Evolutionary conservation across 1,140 invertebrate genomes (phyloP).

Genomic region (Drosophila arizonae): DNA sequence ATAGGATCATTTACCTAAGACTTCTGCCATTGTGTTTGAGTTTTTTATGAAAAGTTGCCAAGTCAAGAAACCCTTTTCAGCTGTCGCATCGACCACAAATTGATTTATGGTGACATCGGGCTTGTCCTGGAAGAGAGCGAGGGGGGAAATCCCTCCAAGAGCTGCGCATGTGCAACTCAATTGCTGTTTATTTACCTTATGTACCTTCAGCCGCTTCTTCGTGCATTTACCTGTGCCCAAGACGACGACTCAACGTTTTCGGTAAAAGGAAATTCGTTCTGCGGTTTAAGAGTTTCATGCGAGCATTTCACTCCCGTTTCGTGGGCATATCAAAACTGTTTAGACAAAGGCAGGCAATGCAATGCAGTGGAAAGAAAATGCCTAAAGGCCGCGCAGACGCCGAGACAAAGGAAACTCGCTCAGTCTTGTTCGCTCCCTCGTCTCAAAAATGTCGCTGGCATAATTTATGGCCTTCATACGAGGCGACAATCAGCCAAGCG

Average conservation of each 20-base stretch:
- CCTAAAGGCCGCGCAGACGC: constrained; percentile 21
- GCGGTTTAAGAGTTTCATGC: constrained; percentile 67
- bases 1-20: constrained; percentile 18
- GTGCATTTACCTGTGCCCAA: constrained; percentile 47
- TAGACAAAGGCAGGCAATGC: constrained; percentile 46
- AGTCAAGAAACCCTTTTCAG: constrained; percentile 66
- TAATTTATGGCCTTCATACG: constrained; percentile 82
- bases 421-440: constrained; percentile 54
- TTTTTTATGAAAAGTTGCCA: no score
- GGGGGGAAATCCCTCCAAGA: background rate
- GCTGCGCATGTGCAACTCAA: constrained; percentile 76
- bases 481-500: constrained; percentile 57
- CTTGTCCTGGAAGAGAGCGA: background rate
- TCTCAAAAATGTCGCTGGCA: constrained; percentile 63
- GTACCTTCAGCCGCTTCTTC: constrained; percentile 21
- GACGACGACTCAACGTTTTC: background rate
- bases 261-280: constrained; percentile 67
- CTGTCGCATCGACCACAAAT: constrained; percentile 63
- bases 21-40: constrained; percentile 34
- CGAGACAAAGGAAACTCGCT: constrained; percentile 47
- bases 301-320: constrained; percentile 68
- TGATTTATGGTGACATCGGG: constrained; percentile 65
- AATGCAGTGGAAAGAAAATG: constrained; percentile 22
- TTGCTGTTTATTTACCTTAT: constrained; percentile 69
- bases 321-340: constrained; percentile 61